Percentiles rank a stretch among this genome's conserved stretches.
These are phyloP conservation scores for Cephalopachus bancanus DNA, from an alignment of 2,797 vertebrate genomes.

Conservation along the genomic window DNA sequence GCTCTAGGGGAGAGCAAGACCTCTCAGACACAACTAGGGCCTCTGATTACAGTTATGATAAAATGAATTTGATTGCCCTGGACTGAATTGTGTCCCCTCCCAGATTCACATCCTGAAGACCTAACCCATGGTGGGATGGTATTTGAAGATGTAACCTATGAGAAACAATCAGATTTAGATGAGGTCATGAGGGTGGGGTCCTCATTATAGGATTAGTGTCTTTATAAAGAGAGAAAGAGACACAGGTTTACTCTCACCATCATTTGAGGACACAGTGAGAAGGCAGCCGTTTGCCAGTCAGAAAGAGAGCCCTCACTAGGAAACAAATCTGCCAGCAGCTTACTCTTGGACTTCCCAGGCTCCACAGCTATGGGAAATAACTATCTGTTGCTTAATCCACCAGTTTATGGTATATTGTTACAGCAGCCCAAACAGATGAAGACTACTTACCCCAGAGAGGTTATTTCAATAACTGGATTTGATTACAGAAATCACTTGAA, in stretches of 20 bases:
- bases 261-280: not conserved
- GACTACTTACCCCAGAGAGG: not conserved
- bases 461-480: constrained; percentile 26
- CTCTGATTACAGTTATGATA: not conserved
- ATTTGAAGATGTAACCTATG: not conserved
- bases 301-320: not conserved
- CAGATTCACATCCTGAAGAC: not conserved
- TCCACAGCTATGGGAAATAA: not conserved
- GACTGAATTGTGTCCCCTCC: not conserved
- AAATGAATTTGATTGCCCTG: not conserved
- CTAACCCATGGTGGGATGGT: not conserved
- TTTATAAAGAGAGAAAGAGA: not conserved
- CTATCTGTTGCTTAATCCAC: not conserved
- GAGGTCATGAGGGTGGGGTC: not conserved
- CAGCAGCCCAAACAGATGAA: not conserved
- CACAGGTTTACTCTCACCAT: not conserved
- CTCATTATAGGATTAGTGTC: not conserved
- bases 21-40: not conserved
- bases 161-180: not conserved
- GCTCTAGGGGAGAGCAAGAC: not conserved
- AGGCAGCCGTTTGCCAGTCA: not conserved
- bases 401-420: not conserved
- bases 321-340: not conserved
- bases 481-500: constrained; percentile 10
- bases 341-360: not conserved